phyloP scores from a whole-genome alignment of 2,797 vertebrate species.

The Lagocephalus sceleratus region DNA sequence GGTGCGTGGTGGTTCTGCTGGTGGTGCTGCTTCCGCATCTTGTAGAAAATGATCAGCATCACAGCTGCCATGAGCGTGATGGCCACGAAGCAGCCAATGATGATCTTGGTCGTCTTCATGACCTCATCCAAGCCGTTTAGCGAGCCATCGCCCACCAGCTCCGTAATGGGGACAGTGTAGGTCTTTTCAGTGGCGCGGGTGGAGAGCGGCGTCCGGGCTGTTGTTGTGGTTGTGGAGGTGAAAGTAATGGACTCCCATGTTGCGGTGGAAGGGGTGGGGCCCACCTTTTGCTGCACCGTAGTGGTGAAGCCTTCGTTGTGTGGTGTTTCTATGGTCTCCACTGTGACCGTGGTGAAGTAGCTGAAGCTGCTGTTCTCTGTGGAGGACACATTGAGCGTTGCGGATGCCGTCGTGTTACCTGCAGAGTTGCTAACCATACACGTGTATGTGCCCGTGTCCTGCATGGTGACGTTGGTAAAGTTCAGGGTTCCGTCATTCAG shows the following conservation, averaged over 20 bases:
- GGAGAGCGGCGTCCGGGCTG: conserved; percentile 83
- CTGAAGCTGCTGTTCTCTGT: conserved; percentile 92
- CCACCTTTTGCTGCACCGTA: conserved; percentile 84
- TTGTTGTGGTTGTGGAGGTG: conserved; percentile 86
- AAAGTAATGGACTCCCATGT: conserved; percentile 78
- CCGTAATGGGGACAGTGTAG: conserved; percentile 90
- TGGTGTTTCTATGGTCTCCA: conserved; percentile 95
- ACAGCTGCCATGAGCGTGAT: conserved; percentile 99
- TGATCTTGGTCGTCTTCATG: conserved; percentile 99
- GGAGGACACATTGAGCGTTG: conserved; percentile 94
- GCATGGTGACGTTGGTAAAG: conserved; percentile 97
- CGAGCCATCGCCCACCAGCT: conserved; percentile 82
- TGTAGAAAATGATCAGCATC: conserved; percentile 99
- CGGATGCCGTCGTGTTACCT: conserved; percentile 97
- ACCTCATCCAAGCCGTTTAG: conserved; percentile 95
- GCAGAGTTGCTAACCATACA: conserved; percentile 99
- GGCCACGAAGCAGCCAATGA: conserved; percentile 99
- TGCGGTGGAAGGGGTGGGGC: conserved; percentile 86
- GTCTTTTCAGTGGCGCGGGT: conserved; percentile 92
- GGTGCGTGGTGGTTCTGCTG: conserved; percentile 96
- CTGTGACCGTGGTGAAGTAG: conserved; percentile 98
- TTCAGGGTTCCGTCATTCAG: conserved; percentile 97
- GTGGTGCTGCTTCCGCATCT: conserved; percentile 99
- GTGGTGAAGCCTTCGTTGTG: conserved; percentile 92
- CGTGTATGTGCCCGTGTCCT: conserved; percentile 97